Percentiles rank a stretch among this genome's conserved stretches.
These are phyloP conservation scores for Alloplasta piceator DNA, from an alignment of 2,888 invertebrate species.

Conservation along the genomic window DNA sequence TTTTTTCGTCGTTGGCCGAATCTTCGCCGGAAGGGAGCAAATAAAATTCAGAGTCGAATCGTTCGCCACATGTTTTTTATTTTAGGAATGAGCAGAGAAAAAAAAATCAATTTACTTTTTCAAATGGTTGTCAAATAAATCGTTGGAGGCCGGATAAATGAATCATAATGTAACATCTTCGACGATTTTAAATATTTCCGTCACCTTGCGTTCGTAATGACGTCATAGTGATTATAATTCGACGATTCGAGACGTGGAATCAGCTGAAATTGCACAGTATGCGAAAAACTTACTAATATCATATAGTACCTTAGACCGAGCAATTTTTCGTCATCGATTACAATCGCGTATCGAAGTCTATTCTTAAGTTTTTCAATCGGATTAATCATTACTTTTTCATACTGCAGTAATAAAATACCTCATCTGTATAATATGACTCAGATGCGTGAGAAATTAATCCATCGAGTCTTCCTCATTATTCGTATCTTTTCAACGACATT, in stretches of 20 bases:
- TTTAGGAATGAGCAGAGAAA: slow-evolving; percentile 59
- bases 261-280: slow-evolving; percentile 44
- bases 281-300: slow-evolving; percentile 38
- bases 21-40: not conserved
- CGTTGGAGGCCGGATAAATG: slow-evolving; percentile 23
- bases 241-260: slow-evolving; percentile 29
- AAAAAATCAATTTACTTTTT: slow-evolving; percentile 18
- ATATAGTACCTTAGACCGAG: slow-evolving; percentile 58
- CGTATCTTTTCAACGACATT: slow-evolving; percentile 63
- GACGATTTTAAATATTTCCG: slow-evolving; percentile 37
- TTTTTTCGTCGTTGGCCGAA: not conserved
- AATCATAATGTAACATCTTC: slow-evolving; percentile 41
- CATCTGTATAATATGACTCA: slow-evolving; percentile 30
- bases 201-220: slow-evolving; percentile 5
- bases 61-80: slow-evolving; percentile 59
- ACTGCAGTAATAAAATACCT: slow-evolving; percentile 63
- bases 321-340: slow-evolving; percentile 46
- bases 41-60: not conserved
- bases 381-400: slow-evolving; percentile 35
- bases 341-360: slow-evolving; percentile 51
- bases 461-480: slow-evolving; percentile 7
- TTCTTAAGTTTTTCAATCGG: slow-evolving; percentile 17
- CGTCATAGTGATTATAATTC: slow-evolving; percentile 27
- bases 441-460: slow-evolving; percentile 6
- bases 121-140: slow-evolving; percentile 49